phyloP scores from a whole-genome alignment of 1,140 invertebrate genomes.

The Vanessa tameamea region DNA sequence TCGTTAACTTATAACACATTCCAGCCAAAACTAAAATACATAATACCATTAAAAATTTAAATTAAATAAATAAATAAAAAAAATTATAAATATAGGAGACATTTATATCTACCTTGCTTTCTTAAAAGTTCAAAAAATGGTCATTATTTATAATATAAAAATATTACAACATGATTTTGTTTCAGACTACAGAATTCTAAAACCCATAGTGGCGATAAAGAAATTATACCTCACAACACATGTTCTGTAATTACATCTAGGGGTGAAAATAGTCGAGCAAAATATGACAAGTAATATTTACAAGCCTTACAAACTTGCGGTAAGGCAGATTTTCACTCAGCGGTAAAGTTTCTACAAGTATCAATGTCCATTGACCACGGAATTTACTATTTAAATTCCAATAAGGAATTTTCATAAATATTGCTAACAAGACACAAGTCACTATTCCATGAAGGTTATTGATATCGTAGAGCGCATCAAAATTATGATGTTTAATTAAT shows the following conservation, averaged over 20 bases:
- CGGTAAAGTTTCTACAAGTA: slow-evolving; percentile 14
- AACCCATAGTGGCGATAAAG: not conserved
- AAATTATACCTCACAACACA: not conserved
- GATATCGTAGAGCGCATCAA: too few species aligned
- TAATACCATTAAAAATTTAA: too few species aligned
- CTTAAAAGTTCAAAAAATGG: too few species aligned
- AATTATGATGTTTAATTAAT: too few species aligned
- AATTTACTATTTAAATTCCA: not conserved
- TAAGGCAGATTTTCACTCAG: slow-evolving; percentile 24
- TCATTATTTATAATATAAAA: too few species aligned
- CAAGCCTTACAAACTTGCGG: slow-evolving; percentile 26
- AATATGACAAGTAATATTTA: slow-evolving; percentile 24
- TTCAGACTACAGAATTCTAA: not conserved
- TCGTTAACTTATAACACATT: too few species aligned
- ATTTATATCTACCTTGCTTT: too few species aligned
- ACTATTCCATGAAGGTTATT: not conserved
- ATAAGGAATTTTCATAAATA: slow-evolving; percentile 1
- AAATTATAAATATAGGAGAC: too few species aligned
- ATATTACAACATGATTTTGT: not conserved
- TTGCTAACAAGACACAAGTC: slow-evolving; percentile 1
- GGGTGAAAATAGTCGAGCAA: slow-evolving; percentile 14
- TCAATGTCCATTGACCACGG: slow-evolving; percentile 10
- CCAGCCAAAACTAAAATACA: too few species aligned
- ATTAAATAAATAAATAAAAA: too few species aligned
- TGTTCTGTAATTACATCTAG: slow-evolving; percentile 18